phyloP scores from a whole-genome alignment of 2,797 vertebrate genomes.

The Coendou prehensilis region DNA sequence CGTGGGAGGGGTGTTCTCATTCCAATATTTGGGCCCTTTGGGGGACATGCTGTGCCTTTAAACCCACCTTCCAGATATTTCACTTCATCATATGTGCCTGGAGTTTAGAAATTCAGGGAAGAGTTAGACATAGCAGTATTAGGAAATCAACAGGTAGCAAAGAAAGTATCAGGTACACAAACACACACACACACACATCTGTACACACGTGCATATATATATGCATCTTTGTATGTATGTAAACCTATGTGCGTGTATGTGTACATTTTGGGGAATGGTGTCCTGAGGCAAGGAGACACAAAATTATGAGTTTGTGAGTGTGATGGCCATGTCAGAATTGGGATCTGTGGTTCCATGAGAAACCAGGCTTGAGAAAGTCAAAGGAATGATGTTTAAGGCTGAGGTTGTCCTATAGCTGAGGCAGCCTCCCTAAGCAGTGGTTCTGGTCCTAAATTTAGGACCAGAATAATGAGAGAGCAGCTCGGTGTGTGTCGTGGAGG shows the following conservation, averaged over 20 bases:
- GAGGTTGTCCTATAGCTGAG: background rate
- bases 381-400: background rate
- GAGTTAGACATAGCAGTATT: background rate
- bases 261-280: background rate
- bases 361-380: background rate
- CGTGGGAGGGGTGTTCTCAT: background rate
- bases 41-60: background rate
- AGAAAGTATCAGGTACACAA: background rate
- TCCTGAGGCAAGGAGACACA: background rate
- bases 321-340: background rate
- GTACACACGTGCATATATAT: background rate
- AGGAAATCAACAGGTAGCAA: background rate
- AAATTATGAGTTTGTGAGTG: background rate
- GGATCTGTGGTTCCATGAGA: background rate
- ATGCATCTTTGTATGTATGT: background rate
- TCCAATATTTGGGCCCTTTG: background rate
- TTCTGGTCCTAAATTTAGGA: background rate
- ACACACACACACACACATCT: background rate
- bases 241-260: background rate
- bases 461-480: background rate
- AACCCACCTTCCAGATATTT: background rate
- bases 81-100: background rate
- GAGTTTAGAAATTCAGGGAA: conserved; percentile 19
- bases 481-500: background rate
- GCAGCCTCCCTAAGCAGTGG: background rate